phyloP scores from a whole-genome alignment of 2,797 vertebrate species.

The Echiichthys vipera region DNA sequence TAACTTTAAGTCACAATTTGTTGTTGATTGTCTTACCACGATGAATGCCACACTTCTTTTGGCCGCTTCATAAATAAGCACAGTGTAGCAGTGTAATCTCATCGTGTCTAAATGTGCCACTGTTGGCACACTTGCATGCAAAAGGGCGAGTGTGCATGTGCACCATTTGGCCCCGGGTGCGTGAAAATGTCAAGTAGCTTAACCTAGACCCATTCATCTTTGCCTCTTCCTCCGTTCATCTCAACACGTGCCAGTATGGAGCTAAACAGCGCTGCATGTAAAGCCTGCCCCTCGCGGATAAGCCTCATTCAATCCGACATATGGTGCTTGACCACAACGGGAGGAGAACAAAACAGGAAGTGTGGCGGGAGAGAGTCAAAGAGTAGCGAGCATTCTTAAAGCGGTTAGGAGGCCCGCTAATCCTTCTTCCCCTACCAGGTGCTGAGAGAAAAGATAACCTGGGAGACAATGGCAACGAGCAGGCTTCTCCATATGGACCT shows the following conservation, averaged over 20 bases:
- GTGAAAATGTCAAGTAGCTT: slow-evolving; percentile 71
- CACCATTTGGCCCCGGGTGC: slow-evolving; percentile 35
- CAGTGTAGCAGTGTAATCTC: slow-evolving; percentile 30
- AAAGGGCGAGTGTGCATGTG: slow-evolving; percentile 21
- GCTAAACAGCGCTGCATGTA: slow-evolving; percentile 57
- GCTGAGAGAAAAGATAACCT: slow-evolving; percentile 80
- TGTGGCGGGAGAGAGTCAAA: slow-evolving; percentile 66
- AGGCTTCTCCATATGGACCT: slow-evolving; percentile 64
- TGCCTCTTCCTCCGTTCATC: slow-evolving; percentile 40
- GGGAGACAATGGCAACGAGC: slow-evolving; percentile 66
- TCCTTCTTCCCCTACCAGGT: slow-evolving; percentile 77
- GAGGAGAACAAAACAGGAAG: slow-evolving; percentile 76
- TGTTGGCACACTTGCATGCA: slow-evolving; percentile 30
- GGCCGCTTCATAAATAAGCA: neutral
- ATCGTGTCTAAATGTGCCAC: slow-evolving; percentile 6
- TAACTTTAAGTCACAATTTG: neutral
- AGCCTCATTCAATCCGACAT: slow-evolving; percentile 68
- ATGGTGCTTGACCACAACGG: slow-evolving; percentile 65
- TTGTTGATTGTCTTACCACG: neutral
- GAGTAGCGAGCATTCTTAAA: slow-evolving; percentile 71
- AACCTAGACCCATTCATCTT: slow-evolving; percentile 56
- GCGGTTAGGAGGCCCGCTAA: slow-evolving; percentile 69
- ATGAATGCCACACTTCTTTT: neutral
- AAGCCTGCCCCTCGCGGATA: slow-evolving; percentile 67
- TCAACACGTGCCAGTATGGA: slow-evolving; percentile 42